phyloP scores from a whole-genome alignment of 1,140 invertebrate genomes.

The Lineus longissimus region DNA sequence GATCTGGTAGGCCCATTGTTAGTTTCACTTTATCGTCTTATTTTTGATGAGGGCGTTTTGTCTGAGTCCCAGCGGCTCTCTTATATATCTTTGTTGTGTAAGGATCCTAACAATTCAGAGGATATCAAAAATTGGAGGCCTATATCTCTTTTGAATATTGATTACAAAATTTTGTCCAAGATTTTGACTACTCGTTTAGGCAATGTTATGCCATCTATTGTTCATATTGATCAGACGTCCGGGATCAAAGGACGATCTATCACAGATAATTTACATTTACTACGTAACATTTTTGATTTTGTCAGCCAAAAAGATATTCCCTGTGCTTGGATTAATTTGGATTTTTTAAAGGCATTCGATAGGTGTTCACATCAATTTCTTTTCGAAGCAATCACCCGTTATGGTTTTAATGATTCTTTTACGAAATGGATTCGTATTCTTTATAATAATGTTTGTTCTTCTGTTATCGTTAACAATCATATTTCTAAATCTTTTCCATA shows the following conservation, averaged over 20 bases:
- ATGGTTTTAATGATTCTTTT: conserved; percentile 23
- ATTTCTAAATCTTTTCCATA: conserved; percentile 35
- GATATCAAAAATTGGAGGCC: conserved; percentile 26
- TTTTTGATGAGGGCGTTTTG: conserved; percentile 18
- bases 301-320: conserved; percentile 21
- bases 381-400: conserved; percentile 18
- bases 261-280: conserved; percentile 29
- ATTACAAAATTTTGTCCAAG: conserved; percentile 30
- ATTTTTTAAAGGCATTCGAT: conserved; percentile 31
- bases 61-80: conserved; percentile 18
- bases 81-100: conserved; percentile 26
- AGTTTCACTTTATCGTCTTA: conserved; percentile 11
- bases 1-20: conserved; percentile 20
- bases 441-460: conserved; percentile 22
- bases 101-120: conserved; percentile 17
- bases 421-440: conserved; percentile 28
- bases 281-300: conserved; percentile 27
- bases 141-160: conserved; percentile 28
- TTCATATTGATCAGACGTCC: conserved; percentile 27
- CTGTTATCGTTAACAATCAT: conserved; percentile 27
- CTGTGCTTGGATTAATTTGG: conserved; percentile 22
- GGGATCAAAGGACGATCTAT: conserved; percentile 22
- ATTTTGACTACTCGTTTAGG: conserved; percentile 18
- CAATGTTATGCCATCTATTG: conserved; percentile 17
- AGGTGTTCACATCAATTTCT: conserved; percentile 23